These are phyloP conservation scores for Diaperis boleti DNA, from an alignment of 2,888 invertebrate genomes.

Conservation along the genomic window DNA sequence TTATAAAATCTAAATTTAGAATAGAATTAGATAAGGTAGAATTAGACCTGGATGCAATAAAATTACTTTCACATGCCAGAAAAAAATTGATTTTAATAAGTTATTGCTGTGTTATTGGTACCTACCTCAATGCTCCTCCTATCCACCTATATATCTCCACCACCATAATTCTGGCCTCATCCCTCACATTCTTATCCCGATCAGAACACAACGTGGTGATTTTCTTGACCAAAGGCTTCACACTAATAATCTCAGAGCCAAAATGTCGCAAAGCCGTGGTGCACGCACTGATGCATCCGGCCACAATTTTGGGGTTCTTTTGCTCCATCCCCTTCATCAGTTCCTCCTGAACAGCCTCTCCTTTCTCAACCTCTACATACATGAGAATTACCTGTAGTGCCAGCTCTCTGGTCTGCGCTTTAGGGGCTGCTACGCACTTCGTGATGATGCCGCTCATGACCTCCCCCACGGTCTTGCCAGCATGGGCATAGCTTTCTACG, in stretches of 20 bases:
- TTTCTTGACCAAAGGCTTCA: slow-evolving; percentile 92
- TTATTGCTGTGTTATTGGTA: no score
- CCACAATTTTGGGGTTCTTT: slow-evolving; percentile 95
- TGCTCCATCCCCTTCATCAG: slow-evolving; percentile 93
- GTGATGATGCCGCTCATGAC: slow-evolving; percentile 82
- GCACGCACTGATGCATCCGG: slow-evolving; percentile 83
- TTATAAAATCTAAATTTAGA: no score
- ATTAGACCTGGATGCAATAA: no score
- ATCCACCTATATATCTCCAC: slow-evolving; percentile 88
- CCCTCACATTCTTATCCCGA: slow-evolving; percentile 90
- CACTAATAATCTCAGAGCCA: slow-evolving; percentile 89
- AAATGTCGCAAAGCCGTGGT: slow-evolving; percentile 88
- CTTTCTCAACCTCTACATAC: slow-evolving; percentile 97
- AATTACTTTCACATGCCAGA: no score
- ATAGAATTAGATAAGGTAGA: no score
- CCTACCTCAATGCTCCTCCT: slow-evolving; percentile 61
- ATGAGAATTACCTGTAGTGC: slow-evolving; percentile 90
- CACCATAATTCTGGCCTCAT: slow-evolving; percentile 92
- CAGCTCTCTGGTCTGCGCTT: slow-evolving; percentile 91
- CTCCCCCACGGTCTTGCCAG: slow-evolving; percentile 90
- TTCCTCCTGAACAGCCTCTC: slow-evolving; percentile 90
- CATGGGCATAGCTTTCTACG: slow-evolving; percentile 89
- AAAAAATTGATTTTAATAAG: no score
- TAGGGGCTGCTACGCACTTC: slow-evolving; percentile 94
- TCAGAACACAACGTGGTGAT: slow-evolving; percentile 87